Percentiles rank a stretch among this genome's conserved stretches.
Evolutionary conservation across 1,140 invertebrate species (phyloP).

Genomic region (Drosophila kepulauana): DNA sequence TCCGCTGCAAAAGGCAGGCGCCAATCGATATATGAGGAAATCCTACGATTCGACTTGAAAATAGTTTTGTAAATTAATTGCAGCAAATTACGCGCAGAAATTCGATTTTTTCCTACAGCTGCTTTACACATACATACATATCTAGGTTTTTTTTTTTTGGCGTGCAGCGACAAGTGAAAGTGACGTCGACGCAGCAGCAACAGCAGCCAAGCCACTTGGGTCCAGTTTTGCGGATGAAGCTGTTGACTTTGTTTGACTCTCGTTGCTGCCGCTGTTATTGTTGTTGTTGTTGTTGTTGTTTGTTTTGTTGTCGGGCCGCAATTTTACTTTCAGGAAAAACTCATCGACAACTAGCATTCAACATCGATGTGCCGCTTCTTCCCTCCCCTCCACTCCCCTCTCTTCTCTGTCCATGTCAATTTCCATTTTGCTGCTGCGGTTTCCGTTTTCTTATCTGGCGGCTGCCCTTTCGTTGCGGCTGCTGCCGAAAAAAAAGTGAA

Average conservation of each 20-base stretch:
- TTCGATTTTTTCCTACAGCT: constrained; percentile 10
- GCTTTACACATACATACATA: neutral
- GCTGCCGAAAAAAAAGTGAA: constrained; percentile 42
- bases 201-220: constrained; percentile 20
- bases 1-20: constrained; percentile 44
- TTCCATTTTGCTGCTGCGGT: constrained; percentile 32
- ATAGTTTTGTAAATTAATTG: constrained; percentile 48
- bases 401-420: neutral
- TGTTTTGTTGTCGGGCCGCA: constrained; percentile 13
- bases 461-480: constrained; percentile 38
- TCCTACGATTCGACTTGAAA: constrained; percentile 36
- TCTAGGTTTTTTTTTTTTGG: constrained; percentile 13
- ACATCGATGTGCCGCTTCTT: constrained; percentile 9
- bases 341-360: constrained; percentile 24
- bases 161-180: constrained; percentile 43
- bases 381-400: too few relatives aligned
- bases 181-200: constrained; percentile 16
- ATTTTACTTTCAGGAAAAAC: constrained; percentile 55
- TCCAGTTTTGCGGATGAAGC: constrained; percentile 47
- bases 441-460: constrained; percentile 36
- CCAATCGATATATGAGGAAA: constrained; percentile 52
- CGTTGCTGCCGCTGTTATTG: constrained; percentile 8
- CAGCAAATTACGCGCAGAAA: constrained; percentile 42
- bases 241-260: constrained; percentile 28
- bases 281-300: constrained; percentile 7